Percentiles rank a stretch among this genome's conserved stretches.
Conservation (phyloP, 2,888 invertebrate species). For the Lagria hirta region DNA sequence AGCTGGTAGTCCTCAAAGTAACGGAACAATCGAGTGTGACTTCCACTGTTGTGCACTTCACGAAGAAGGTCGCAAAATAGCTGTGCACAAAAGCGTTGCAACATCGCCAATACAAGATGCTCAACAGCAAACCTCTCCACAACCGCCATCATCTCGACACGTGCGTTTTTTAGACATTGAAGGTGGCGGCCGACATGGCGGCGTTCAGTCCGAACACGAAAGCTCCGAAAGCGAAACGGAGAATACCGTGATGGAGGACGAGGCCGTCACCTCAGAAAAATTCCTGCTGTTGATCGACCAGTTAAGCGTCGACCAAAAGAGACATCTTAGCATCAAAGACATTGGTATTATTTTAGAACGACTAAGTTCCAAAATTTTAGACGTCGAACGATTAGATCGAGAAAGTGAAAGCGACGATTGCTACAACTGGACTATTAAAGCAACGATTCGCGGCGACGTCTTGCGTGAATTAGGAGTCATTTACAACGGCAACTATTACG, state of each 20-base stretch:
- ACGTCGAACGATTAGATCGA: constrained; percentile 88
- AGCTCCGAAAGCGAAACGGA: constrained; percentile 92
- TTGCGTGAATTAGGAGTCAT: constrained; percentile 89
- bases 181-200: constrained; percentile 53
- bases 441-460: constrained; percentile 89
- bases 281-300: constrained; percentile 92
- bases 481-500: constrained; percentile 94
- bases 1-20: constrained; percentile 65
- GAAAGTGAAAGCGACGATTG: constrained; percentile 92
- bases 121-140: constrained; percentile 52
- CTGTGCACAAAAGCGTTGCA: constrained; percentile 89
- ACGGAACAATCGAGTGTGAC: constrained; percentile 77
- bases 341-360: constrained; percentile 93
- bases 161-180: constrained; percentile 84
- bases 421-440: constrained; percentile 96
- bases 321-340: constrained; percentile 90
- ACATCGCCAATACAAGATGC: constrained; percentile 82
- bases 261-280: constrained; percentile 85
- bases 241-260: constrained; percentile 90
- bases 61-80: constrained; percentile 89
- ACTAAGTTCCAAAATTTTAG: constrained; percentile 88
- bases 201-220: constrained; percentile 67
- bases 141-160: constrained; percentile 69
- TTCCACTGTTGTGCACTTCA: constrained; percentile 94
- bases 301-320: constrained; percentile 87